Evolutionary conservation across 2,888 invertebrate species (phyloP).

Genomic region (Mythimna lalbum): DNA sequence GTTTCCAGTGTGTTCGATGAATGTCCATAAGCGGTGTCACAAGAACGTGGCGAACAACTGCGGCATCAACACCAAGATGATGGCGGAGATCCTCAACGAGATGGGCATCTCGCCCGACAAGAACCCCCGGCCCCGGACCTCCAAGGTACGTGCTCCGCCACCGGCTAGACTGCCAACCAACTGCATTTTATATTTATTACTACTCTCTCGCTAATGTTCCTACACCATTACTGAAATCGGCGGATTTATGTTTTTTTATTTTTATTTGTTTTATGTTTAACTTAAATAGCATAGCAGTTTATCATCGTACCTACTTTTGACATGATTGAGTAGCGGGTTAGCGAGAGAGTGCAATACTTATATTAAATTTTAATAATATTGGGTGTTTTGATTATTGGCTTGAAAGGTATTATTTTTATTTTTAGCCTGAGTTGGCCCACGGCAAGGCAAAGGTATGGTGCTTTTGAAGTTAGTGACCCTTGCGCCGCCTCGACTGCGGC

Average conservation of each 20-base stretch:
- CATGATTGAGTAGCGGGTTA: no score
- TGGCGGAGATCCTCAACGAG: conserved; percentile 97
- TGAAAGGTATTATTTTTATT: neutral
- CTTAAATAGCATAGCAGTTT: no score
- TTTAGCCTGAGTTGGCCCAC: conserved; percentile 13
- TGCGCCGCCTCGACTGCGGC: neutral
- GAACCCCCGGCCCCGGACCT: conserved; percentile 91
- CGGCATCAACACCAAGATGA: conserved; percentile 98
- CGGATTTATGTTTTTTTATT: no score
- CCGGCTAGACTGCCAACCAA: neutral
- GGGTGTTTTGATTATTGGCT: neutral
- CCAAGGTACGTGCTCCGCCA: conserved; percentile 81
- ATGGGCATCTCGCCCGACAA: conserved; percentile 98
- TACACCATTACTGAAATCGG: no score
- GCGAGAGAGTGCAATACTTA: no score
- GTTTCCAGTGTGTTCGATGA: conserved; percentile 96
- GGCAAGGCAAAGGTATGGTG: conserved; percentile 7
- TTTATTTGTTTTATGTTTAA: no score
- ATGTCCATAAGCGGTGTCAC: conserved; percentile 99
- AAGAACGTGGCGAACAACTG: conserved; percentile 99
- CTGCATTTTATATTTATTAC: no score
- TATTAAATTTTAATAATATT: neutral
- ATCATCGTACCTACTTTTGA: no score
- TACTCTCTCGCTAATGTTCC: no score
- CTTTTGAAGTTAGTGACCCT: conserved; percentile 3